phyloP scores from a whole-genome alignment of 30 jellyfish, hydroid and myxozoan species.

The Hydra vulgaris region DNA sequence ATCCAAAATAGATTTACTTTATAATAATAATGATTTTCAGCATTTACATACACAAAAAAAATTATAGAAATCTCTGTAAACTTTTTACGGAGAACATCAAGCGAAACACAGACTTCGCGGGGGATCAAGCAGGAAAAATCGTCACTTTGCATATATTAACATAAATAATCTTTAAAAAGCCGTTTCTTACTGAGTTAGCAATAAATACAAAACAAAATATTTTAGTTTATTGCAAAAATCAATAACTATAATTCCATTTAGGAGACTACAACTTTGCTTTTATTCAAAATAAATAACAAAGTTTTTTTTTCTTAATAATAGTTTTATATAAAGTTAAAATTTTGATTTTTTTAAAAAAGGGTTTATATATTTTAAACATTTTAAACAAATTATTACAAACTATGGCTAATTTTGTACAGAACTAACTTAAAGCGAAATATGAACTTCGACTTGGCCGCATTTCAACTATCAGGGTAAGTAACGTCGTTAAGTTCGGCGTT shows the following conservation, averaged over 20 bases:
- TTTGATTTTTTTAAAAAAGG: no score
- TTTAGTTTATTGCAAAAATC: no score
- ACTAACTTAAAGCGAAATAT: neutral
- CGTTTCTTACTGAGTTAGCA: neutral
- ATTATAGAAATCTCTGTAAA: conserved; percentile 17
- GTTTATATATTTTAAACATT: no score
- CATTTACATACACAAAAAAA: conserved; percentile 14
- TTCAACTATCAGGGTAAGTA: neutral
- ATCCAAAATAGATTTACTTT: neutral
- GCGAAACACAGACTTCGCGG: conserved; percentile 99
- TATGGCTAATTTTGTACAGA: neutral
- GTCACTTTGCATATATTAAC: conserved; percentile 27
- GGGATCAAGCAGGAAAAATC: conserved; percentile 51
- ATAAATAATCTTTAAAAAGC: conserved; percentile 5
- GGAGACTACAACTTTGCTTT: neutral
- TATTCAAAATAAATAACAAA: neutral
- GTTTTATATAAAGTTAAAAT: neutral
- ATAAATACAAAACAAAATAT: no score
- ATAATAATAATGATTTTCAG: neutral
- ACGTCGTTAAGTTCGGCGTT: neutral
- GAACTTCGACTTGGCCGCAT: neutral
- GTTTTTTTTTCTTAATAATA: neutral
- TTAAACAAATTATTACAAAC: no score
- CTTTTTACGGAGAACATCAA: conserved; percentile 29
- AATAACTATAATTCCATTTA: no score